Evolutionary conservation across 2,888 invertebrate genomes (phyloP).

Genomic region (Hypolimnas misippus): DNA sequence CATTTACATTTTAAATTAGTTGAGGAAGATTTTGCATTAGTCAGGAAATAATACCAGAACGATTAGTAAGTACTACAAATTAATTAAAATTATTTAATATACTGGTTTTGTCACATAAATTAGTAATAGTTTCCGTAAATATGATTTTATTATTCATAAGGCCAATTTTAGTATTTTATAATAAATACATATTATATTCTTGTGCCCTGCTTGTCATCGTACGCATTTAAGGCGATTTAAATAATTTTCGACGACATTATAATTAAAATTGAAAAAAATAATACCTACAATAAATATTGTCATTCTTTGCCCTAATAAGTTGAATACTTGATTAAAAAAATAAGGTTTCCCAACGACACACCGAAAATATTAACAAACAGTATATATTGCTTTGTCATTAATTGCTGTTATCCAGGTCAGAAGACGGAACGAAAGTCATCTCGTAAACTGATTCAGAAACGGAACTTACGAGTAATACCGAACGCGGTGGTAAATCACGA

Average conservation of each 20-base stretch:
- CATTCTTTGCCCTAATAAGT: no score
- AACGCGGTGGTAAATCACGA: constrained; percentile 43
- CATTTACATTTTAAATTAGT: background rate
- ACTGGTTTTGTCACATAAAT: background rate
- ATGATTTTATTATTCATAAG: no score
- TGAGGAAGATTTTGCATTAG: background rate
- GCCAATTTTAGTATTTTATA: no score
- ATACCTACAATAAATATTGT: background rate
- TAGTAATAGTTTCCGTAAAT: background rate
- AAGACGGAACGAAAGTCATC: constrained; percentile 37
- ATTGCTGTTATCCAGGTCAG: constrained; percentile 31
- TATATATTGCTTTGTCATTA: constrained; percentile 12
- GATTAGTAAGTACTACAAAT: background rate
- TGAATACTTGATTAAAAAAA: no score
- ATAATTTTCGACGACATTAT: no score
- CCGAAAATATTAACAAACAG: no score
- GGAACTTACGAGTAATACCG: constrained; percentile 46
- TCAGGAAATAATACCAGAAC: background rate
- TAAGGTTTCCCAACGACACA: no score
- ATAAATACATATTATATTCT: no score
- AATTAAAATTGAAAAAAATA: no score
- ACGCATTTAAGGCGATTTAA: no score
- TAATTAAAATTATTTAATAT: background rate
- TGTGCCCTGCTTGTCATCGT: no score
- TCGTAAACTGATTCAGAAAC: constrained; percentile 47